Conservation (phyloP, 2,113 vertebrate genomes). For the Pica pica region DNA sequence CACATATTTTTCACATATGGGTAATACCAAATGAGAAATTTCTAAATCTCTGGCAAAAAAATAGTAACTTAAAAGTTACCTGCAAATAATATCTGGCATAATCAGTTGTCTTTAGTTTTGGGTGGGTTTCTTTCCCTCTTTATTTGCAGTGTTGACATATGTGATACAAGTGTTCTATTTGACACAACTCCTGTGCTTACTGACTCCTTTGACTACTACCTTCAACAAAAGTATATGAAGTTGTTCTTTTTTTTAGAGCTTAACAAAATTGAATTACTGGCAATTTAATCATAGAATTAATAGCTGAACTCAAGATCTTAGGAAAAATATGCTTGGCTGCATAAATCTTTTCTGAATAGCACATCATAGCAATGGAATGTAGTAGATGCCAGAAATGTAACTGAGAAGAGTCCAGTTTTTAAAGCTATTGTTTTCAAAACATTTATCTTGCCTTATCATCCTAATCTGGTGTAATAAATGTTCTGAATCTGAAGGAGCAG, state of each 20-base stretch:
- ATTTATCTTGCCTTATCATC: not conserved
- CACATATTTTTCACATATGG: not conserved
- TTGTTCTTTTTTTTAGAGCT: not conserved
- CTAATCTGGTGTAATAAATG: not conserved
- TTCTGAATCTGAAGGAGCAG: not conserved
- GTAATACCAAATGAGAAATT: not conserved
- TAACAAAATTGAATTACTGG: not conserved
- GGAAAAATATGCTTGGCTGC: not conserved
- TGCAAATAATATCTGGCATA: not conserved
- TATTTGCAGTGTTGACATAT: not conserved
- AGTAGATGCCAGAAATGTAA: not conserved
- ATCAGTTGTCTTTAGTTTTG: not conserved
- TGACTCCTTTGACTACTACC: not conserved
- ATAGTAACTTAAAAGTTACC: not conserved
- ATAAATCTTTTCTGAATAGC: not conserved
- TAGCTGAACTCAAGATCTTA: not conserved
- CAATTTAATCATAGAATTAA: not conserved
- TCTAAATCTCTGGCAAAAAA: not conserved
- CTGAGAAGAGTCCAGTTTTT: not conserved
- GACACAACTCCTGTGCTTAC: not conserved
- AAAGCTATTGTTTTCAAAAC: not conserved
- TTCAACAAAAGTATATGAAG: not conserved
- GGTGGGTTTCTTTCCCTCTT: not conserved
- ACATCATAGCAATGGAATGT: not conserved
- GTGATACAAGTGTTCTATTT: not conserved